A percentile compares a stretch with the other conserved stretches of the same genome.
These are phyloP conservation scores for Sylvicapra grimmia DNA, from an alignment of 2,113 vertebrate genomes.

Conservation along the genomic window DNA sequence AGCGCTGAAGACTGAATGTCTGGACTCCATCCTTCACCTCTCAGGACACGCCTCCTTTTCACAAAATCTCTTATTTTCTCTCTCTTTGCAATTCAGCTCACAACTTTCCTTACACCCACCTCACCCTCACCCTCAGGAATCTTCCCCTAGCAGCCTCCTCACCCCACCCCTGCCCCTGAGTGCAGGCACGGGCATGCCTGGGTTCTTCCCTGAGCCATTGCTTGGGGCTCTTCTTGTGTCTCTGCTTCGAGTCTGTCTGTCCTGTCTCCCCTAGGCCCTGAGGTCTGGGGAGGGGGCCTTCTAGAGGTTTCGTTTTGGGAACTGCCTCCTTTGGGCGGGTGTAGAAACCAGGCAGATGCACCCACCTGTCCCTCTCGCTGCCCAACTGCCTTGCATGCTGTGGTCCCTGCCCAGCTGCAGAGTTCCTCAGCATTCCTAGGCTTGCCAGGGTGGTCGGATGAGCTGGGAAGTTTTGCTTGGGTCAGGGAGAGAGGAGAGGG, in stretches of 20 bases:
- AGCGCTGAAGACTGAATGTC: not conserved
- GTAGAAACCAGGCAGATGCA: not conserved
- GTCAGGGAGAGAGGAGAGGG: not conserved
- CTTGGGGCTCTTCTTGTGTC: not conserved
- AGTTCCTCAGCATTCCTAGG: not conserved
- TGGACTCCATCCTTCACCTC: not conserved
- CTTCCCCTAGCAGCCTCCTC: not conserved
- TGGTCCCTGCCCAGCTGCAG: not conserved
- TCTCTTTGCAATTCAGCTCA: not conserved
- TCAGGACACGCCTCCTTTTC: not conserved
- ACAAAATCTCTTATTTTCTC: not conserved
- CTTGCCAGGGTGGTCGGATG: not conserved
- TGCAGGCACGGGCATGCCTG: fast-evolving
- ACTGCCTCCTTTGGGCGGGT: not conserved
- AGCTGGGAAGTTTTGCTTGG: not conserved
- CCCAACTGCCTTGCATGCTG: not conserved
- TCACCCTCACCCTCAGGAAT: not conserved
- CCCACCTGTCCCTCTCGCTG: not conserved
- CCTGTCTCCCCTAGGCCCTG: not conserved
- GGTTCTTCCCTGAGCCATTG: not conserved
- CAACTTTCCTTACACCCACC: not conserved
- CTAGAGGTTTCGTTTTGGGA: not conserved
- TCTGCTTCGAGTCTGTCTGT: not conserved
- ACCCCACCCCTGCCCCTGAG: not conserved
- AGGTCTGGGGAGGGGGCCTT: not conserved